phyloP scores from a whole-genome alignment of 2,888 invertebrate genomes.

The Apodemia duryi region DNA sequence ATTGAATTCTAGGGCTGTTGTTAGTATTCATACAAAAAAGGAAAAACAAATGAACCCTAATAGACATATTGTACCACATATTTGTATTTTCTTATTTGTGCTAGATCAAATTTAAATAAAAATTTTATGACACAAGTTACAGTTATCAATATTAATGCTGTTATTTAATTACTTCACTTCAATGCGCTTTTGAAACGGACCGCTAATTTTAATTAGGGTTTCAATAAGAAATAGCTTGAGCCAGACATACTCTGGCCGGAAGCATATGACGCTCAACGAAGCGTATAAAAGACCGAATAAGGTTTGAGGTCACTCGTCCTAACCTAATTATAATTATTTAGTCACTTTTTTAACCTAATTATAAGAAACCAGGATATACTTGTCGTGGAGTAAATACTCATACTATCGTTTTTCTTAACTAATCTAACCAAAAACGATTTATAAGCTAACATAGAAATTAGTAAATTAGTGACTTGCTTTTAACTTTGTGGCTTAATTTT shows the following conservation, averaged over 20 bases:
- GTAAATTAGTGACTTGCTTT: no score
- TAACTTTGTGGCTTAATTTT: no score
- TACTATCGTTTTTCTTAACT: no score
- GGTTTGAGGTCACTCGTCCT: background rate
- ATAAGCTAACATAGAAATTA: no score
- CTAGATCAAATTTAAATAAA: background rate
- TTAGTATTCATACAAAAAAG: no score
- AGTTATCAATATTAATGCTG: background rate
- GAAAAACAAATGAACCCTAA: no score
- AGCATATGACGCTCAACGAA: background rate
- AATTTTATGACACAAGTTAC: background rate
- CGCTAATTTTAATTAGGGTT: background rate
- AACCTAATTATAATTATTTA: background rate
- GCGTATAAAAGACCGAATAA: slow-evolving; percentile 1
- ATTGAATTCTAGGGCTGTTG: no score
- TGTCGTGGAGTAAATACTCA: no score
- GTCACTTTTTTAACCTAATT: background rate
- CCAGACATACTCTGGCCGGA: background rate
- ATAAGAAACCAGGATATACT: no score
- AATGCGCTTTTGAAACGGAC: slow-evolving; percentile 4
- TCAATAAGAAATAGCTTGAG: background rate
- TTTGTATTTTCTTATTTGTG: background rate
- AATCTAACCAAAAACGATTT: no score
- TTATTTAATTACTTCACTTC: slow-evolving; percentile 1
- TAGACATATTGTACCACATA: no score